Conservation (phyloP, 2,797 vertebrate genomes). For the Xenops minutus region DNA sequence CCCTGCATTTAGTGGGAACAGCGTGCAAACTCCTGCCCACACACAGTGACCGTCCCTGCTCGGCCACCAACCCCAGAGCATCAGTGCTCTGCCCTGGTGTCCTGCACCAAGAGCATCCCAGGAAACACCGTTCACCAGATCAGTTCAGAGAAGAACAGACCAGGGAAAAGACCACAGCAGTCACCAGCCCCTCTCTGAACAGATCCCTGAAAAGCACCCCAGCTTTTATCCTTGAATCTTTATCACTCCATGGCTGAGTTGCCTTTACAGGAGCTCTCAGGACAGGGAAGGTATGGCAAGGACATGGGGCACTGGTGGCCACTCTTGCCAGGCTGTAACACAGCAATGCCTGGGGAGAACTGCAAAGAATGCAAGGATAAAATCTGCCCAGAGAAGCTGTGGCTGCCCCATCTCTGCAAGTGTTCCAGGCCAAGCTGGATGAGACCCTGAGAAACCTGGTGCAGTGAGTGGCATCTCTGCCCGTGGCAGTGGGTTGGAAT, state of each 20-base stretch:
- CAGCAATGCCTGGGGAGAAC: background rate
- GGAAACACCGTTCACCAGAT: background rate
- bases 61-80: background rate
- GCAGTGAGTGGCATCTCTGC: background rate
- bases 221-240: background rate
- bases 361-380: background rate
- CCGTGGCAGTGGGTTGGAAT: background rate
- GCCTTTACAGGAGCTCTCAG: background rate
- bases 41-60: accelerated
- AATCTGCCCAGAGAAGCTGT: background rate
- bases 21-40: accelerated
- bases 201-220: background rate
- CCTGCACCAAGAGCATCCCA: background rate
- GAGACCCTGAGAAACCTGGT: background rate
- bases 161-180: background rate
- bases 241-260: accelerated
- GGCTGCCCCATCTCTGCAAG: background rate
- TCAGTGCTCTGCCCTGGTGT: accelerated
- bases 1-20: accelerated
- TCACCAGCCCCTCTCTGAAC: background rate
- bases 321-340: background rate
- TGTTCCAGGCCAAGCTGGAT: background rate
- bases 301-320: background rate
- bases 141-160: background rate
- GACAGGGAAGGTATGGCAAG: background rate